Percentiles rank a stretch among this genome's conserved stretches.
Evolutionary conservation across 2,888 invertebrate species (phyloP).

Genomic region (Pyrgus malvae): DNA sequence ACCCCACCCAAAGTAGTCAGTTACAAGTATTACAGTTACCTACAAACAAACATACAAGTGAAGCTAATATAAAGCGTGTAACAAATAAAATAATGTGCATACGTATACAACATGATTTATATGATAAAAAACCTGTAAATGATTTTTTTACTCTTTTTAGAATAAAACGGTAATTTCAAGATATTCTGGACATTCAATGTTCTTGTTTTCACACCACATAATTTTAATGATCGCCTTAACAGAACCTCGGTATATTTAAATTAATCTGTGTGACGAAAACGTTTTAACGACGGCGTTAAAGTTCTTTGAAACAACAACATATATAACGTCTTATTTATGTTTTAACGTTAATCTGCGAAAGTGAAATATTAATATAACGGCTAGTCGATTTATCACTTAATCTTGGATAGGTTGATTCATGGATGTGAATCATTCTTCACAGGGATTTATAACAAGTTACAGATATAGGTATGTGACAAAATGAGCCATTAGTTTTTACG

Average conservation of each 20-base stretch:
- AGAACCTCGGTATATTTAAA: slow-evolving; percentile 22
- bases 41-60: too few species aligned
- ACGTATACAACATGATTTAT: too few species aligned
- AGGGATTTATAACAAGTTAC: slow-evolving; percentile 34
- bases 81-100: too few species aligned
- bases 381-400: slow-evolving; percentile 65
- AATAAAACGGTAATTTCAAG: background rate
- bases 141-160: too few species aligned
- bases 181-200: background rate
- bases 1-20: too few species aligned
- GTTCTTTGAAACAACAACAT: slow-evolving; percentile 38
- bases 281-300: slow-evolving; percentile 38
- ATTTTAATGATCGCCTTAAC: slow-evolving; percentile 26
- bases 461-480: slow-evolving; percentile 59
- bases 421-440: slow-evolving; percentile 56
- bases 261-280: slow-evolving; percentile 32
- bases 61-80: too few species aligned
- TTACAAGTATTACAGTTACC: too few species aligned
- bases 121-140: too few species aligned
- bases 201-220: slow-evolving; percentile 6
- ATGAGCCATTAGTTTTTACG: slow-evolving; percentile 63
- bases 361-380: slow-evolving; percentile 64
- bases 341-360: slow-evolving; percentile 59
- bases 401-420: slow-evolving; percentile 65
- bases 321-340: slow-evolving; percentile 51